phyloP scores from a whole-genome alignment of 2,113 vertebrate genomes.

The Notechis scutatus region DNA sequence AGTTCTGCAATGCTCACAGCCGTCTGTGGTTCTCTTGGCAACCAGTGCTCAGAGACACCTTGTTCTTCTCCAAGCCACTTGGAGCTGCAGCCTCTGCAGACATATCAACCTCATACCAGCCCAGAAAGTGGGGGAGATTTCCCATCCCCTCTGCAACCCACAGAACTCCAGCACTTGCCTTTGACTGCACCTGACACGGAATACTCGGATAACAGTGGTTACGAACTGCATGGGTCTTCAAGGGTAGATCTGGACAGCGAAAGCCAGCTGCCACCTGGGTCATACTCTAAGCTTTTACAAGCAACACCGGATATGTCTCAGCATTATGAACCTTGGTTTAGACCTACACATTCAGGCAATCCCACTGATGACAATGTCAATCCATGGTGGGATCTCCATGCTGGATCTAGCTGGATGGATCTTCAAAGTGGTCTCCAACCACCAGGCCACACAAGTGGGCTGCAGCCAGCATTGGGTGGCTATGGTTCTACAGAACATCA shows the following conservation, averaged over 20 bases:
- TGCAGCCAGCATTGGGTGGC: constrained; percentile 77
- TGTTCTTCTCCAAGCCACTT: constrained; percentile 67
- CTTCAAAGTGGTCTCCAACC: constrained; percentile 76
- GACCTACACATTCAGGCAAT: constrained; percentile 79
- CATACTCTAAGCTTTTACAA: constrained; percentile 73
- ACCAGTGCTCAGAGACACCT: constrained; percentile 73
- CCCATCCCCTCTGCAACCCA: constrained; percentile 58
- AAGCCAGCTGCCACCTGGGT: constrained; percentile 58
- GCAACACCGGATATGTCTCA: constrained; percentile 83
- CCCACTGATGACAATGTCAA: constrained; percentile 80
- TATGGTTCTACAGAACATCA: constrained; percentile 81
- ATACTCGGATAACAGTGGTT: constrained; percentile 52
- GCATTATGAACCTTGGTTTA: constrained; percentile 89
- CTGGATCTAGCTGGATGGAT: constrained; percentile 89
- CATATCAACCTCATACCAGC: constrained; percentile 69
- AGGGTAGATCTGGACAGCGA: constrained; percentile 67
- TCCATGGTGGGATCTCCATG: constrained; percentile 92
- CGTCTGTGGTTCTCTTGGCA: constrained; percentile 76
- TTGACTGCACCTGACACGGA: constrained; percentile 64
- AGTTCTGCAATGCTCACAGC: constrained; percentile 76
- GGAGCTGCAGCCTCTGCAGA: constrained; percentile 72
- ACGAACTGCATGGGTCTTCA: constrained; percentile 65
- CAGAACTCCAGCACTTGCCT: constrained; percentile 68
- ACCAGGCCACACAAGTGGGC: constrained; percentile 72
- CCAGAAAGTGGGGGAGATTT: constrained; percentile 64